These are phyloP conservation scores for Cyclargus thomasi DNA, from an alignment of 1,140 invertebrate genomes.

Conservation along the genomic window DNA sequence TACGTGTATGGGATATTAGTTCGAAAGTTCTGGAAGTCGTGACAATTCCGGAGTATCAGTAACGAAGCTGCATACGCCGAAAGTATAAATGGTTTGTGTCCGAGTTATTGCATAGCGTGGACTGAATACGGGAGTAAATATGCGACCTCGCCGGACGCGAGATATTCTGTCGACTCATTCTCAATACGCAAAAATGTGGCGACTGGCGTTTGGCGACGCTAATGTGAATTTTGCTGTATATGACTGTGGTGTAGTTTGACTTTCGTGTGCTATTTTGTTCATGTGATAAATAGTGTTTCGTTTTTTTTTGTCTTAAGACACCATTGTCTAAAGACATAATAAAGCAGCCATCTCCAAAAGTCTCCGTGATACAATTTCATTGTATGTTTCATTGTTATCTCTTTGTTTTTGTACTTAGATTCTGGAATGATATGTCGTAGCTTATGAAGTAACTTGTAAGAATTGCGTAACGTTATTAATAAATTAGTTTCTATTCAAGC, in stretches of 20 bases:
- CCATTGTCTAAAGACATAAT: too few species aligned
- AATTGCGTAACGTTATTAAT: too few species aligned
- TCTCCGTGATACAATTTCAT: too few species aligned
- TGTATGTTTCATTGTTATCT: too few species aligned
- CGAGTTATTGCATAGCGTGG: conserved; percentile 32
- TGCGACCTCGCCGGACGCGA: neutral
- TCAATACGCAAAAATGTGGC: neutral
- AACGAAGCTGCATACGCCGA: conserved; percentile 31
- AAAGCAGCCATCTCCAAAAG: too few species aligned
- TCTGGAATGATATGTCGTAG: too few species aligned
- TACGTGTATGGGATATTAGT: conserved; percentile 18
- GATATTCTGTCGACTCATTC: conserved; percentile 2
- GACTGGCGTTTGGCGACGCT: neutral
- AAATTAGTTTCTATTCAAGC: too few species aligned
- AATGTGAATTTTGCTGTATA: neutral
- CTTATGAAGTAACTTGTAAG: too few species aligned
- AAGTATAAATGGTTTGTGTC: conserved; percentile 36
- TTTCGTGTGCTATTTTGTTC: too few species aligned
- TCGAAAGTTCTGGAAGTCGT: conserved; percentile 24
- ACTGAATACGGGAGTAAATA: conserved; percentile 21
- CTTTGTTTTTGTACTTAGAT: too few species aligned
- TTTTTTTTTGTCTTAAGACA: too few species aligned
- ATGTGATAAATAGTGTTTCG: too few species aligned
- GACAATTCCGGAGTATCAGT: conserved; percentile 24
- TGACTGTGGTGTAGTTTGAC: neutral